These are phyloP conservation scores for Cyrtodaria siliqua DNA, from an alignment of 2,888 invertebrate genomes.

Conservation along the genomic window DNA sequence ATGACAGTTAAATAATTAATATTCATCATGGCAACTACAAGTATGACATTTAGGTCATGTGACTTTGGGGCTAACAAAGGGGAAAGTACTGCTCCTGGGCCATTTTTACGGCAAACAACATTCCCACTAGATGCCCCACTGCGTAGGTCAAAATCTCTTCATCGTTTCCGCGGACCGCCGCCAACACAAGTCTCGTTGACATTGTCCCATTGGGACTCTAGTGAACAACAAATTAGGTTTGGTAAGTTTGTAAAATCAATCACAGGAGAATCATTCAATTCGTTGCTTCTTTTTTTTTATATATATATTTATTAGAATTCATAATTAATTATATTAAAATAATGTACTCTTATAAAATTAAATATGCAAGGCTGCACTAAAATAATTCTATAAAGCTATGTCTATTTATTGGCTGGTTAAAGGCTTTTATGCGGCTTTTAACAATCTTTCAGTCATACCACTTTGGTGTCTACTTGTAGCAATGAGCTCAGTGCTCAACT, in stretches of 20 bases:
- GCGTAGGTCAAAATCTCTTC: constrained; percentile 55
- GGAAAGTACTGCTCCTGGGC: neutral
- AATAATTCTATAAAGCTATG: no score
- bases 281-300: no score
- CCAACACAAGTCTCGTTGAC: constrained; percentile 65
- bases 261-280: no score
- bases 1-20: neutral
- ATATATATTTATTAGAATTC: no score
- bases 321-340: no score
- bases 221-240: constrained; percentile 59
- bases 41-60: constrained; percentile 41
- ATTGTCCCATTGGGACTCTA: constrained; percentile 77
- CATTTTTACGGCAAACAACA: constrained; percentile 46
- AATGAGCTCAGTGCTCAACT: no score
- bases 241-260: constrained; percentile 49
- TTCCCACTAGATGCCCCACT: constrained; percentile 53
- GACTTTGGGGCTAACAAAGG: constrained; percentile 28
- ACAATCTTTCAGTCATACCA: no score
- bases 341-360: no score
- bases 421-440: no score
- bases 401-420: no score
- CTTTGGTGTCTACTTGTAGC: no score
- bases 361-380: no score
- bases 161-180: constrained; percentile 32
- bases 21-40: constrained; percentile 33